Evolutionary conservation across 1,140 invertebrate species (phyloP).

Genomic region (Diplogasteroides magnus): DNA sequence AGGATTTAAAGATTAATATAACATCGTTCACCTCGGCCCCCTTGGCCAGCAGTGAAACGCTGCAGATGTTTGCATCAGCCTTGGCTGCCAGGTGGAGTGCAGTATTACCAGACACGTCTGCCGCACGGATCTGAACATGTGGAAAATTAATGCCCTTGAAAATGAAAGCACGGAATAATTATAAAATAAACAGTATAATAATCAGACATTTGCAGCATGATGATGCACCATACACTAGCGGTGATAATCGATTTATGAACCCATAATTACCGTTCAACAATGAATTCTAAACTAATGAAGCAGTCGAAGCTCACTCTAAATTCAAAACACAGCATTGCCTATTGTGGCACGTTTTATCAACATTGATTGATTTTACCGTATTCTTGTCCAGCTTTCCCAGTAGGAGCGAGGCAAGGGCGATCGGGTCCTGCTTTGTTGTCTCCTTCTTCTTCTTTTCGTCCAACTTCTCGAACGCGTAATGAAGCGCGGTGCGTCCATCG

Average conservation of each 20-base stretch:
- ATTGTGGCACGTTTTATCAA: too few species aligned
- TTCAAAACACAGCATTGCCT: too few species aligned
- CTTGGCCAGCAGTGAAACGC: conserved; percentile 56
- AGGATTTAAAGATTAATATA: too few species aligned
- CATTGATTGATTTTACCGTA: conserved; percentile 1
- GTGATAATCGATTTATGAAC: too few species aligned
- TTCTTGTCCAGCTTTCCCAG: conserved; percentile 8
- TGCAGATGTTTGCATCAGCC: conserved; percentile 60
- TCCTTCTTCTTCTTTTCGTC: conserved; percentile 14
- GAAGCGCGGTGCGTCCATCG: conserved; percentile 53
- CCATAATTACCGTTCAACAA: too few species aligned
- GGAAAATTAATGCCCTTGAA: too few species aligned
- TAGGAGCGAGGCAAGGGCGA: conserved; percentile 28
- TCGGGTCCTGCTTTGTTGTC: conserved; percentile 15
- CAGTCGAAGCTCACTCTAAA: too few species aligned
- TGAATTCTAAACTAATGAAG: too few species aligned
- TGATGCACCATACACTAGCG: too few species aligned
- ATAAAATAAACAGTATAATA: too few species aligned
- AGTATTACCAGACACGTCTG: conserved; percentile 56
- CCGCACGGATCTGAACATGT: conserved; percentile 50
- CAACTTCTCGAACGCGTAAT: conserved; percentile 59
- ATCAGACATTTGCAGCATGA: too few species aligned
- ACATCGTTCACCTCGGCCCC: conserved; percentile 35
- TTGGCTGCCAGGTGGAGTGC: conserved; percentile 60
- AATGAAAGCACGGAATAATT: too few species aligned